Percentiles rank a stretch among this genome's conserved stretches.
These are phyloP conservation scores for Saturnia japonica DNA, from an alignment of 2,888 invertebrate genomes.

Conservation along the genomic window DNA sequence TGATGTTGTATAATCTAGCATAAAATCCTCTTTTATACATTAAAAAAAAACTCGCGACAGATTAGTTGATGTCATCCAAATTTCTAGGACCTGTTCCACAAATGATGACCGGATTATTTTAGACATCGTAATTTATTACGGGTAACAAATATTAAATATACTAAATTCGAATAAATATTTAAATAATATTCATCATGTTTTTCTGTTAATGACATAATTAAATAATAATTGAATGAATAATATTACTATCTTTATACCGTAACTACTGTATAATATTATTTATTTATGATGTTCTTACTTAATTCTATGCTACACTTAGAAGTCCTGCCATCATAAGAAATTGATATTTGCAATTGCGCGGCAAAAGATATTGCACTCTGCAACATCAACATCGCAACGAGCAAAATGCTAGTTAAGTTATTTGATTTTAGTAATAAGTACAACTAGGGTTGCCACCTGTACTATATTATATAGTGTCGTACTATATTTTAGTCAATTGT, in stretches of 20 bases:
- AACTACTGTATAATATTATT: not conserved
- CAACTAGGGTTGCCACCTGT: too few species aligned
- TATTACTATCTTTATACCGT: not conserved
- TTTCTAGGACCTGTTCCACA: slow-evolving; percentile 3
- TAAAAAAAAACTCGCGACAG: slow-evolving; percentile 4
- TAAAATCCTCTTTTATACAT: not conserved
- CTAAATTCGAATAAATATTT: not conserved
- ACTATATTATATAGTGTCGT: too few species aligned
- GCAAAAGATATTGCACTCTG: too few species aligned
- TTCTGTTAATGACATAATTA: not conserved
- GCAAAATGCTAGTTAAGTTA: too few species aligned
- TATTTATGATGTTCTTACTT: not conserved
- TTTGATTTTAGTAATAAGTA: too few species aligned
- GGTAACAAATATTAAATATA: not conserved
- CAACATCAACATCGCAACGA: too few species aligned
- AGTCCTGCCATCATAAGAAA: too few species aligned
- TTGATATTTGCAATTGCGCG: too few species aligned
- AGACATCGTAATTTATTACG: slow-evolving; percentile 1
- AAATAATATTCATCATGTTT: slow-evolving; percentile 3
- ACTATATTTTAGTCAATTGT: too few species aligned
- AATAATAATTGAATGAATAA: not conserved
- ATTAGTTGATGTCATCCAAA: slow-evolving; percentile 10
- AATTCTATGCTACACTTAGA: too few species aligned
- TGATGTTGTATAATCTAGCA: not conserved
- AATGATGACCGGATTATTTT: not conserved